Evolutionary conservation across 92 coral and sea anemone genomes (phyloP).

Genomic region (Actinernus sp.): DNA sequence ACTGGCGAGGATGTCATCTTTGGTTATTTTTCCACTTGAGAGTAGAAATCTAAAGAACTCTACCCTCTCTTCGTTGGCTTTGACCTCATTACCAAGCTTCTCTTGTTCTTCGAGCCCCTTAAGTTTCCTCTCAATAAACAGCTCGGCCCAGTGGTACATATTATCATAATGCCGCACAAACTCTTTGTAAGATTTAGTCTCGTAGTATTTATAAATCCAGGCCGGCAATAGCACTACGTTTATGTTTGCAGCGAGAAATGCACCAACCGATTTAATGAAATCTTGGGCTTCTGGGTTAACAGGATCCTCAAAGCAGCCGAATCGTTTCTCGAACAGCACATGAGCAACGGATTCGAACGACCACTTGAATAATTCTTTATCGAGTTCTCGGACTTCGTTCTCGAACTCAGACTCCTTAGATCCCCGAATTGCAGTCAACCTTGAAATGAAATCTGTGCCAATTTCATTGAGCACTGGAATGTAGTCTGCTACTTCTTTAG

Average conservation of each 20-base stretch:
- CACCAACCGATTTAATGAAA: conserved; percentile 35
- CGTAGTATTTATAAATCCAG: conserved; percentile 61
- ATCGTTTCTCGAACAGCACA: conserved; percentile 62
- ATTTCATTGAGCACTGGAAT: conserved; percentile 53
- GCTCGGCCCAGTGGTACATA: conserved; percentile 62
- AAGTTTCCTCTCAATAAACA: conserved; percentile 42
- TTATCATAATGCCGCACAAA: conserved; percentile 39
- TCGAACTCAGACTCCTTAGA: conserved; percentile 16
- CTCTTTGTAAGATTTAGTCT: conserved; percentile 51
- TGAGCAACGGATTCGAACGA: conserved; percentile 74
- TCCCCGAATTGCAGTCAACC: conserved; percentile 36
- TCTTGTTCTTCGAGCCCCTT: conserved; percentile 40
- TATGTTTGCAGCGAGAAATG: conserved; percentile 2
- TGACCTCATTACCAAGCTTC: background rate
- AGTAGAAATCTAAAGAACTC: conserved; percentile 51
- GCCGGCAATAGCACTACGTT: conserved; percentile 41
- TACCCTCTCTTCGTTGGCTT: conserved; percentile 1
- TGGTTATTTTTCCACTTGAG: conserved; percentile 34
- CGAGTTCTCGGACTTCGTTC: conserved; percentile 54
- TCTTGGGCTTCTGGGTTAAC: conserved; percentile 46
- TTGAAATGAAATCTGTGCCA: conserved; percentile 43
- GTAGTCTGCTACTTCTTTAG: conserved; percentile 50
- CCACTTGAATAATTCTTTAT: conserved; percentile 79
- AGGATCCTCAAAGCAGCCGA: conserved; percentile 56
- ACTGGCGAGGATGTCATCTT: conserved; percentile 64